phyloP scores from a whole-genome alignment of 1,140 invertebrate species.

The Lepidurus couesii region DNA sequence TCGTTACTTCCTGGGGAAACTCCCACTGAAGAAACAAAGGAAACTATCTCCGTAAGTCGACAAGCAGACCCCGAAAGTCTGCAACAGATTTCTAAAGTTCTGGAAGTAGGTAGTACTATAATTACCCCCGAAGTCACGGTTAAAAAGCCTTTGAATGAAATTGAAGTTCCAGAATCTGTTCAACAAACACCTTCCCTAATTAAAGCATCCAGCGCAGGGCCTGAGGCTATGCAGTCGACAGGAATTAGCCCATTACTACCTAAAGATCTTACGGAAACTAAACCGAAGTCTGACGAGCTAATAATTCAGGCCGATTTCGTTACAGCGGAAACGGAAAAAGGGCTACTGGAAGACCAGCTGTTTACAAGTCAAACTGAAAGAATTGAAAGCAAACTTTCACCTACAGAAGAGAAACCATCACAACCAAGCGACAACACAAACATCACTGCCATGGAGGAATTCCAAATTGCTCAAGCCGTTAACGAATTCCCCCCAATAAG shows the following conservation, averaged over 20 bases:
- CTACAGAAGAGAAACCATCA: background rate
- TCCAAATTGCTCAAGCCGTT: background rate
- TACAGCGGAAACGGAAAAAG: background rate
- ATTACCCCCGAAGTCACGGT: too few species aligned
- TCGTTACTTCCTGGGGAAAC: conserved; percentile 46
- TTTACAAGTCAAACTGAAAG: background rate
- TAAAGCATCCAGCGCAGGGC: too few species aligned
- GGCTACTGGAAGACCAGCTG: background rate
- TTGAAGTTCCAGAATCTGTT: too few species aligned
- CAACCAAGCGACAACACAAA: background rate
- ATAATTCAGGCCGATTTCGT: background rate
- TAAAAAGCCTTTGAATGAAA: too few species aligned
- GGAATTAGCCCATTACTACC: too few species aligned
- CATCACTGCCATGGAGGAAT: background rate
- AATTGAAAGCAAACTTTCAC: background rate
- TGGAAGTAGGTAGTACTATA: too few species aligned
- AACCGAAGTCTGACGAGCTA: too few species aligned
- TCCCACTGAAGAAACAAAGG: conserved; percentile 44
- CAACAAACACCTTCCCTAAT: too few species aligned
- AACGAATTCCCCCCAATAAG: background rate
- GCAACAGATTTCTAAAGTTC: too few species aligned
- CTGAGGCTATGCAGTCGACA: too few species aligned
- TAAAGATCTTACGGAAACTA: too few species aligned
- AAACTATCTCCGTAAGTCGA: background rate
- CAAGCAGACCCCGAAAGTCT: too few species aligned